These are phyloP conservation scores for Epirrhoe alternata DNA, from an alignment of 2,888 invertebrate genomes.

Conservation along the genomic window DNA sequence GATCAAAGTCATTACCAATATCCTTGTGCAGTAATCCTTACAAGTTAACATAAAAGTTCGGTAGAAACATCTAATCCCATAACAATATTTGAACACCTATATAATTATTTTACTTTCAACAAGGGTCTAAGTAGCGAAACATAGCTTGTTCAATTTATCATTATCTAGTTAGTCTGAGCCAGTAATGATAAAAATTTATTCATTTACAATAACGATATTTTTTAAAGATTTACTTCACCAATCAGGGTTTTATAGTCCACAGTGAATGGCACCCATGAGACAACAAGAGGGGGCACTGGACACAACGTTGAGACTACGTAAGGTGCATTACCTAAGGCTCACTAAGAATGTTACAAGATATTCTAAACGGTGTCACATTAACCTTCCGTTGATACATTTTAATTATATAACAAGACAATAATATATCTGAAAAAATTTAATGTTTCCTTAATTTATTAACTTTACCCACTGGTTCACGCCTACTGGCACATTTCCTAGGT, in stretches of 20 bases:
- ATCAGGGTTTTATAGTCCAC: constrained; percentile 62
- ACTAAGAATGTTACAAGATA: constrained; percentile 77
- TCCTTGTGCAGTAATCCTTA: constrained; percentile 83
- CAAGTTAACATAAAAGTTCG: constrained; percentile 75
- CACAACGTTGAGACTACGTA: constrained; percentile 65
- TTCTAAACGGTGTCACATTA: constrained; percentile 69
- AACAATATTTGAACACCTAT: constrained; percentile 84
- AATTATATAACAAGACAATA: constrained; percentile 86
- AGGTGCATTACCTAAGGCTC: constrained; percentile 79
- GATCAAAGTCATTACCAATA: constrained; percentile 83
- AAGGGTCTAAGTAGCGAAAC: constrained; percentile 81
- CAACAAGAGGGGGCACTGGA: constrained; percentile 37
- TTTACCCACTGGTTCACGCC: constrained; percentile 82
- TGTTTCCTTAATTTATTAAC: constrained; percentile 82
- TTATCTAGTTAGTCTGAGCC: constrained; percentile 68
- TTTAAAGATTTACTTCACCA: constrained; percentile 70
- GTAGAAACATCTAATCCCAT: constrained; percentile 82
- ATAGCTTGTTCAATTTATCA: constrained; percentile 74
- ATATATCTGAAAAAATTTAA: constrained; percentile 85
- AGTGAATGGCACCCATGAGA: constrained; percentile 47
- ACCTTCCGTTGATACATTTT: constrained; percentile 81
- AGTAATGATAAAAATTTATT: constrained; percentile 79
- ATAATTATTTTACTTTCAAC: constrained; percentile 79
- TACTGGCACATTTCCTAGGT: constrained; percentile 68
- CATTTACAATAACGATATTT: constrained; percentile 82